Base-by-base conservation (phyloP, 2,888 invertebrate species). In the Loripinus fragilis region DNA sequence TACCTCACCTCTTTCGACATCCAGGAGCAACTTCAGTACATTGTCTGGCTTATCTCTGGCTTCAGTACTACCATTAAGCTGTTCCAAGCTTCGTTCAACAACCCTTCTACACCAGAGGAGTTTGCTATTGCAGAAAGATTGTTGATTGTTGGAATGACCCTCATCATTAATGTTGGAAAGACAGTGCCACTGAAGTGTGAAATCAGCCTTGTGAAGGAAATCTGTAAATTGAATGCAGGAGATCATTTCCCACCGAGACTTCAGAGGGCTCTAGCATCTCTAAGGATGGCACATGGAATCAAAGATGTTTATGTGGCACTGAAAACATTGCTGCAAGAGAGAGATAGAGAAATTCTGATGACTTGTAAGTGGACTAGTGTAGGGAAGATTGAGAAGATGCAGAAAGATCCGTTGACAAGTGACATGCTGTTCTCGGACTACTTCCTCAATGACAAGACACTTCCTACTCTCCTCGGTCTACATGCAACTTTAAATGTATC, bases 121-220 rank as follows among this genome's bases (percentile, higher is more conserved):
- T 82, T 72, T 33, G 74, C 71, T 12, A 23, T 85, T 28, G 85
- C 86, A 20, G 90, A 90, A 67, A 82, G 90, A 35, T 67, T 83
- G 7, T 38, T 90, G 10, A 71, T 89, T 0, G 83, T 89, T 2
- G 71, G 75, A 15, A 64, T 88, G 74, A 79, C 85, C 0, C 64
- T 86, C 33, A 67, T 89, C 12, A 77, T 86, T 60, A 89, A 89
- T 75, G 80, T 88, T 50, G 85, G 83, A 5, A 76, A 82, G 23
- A 71, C 83, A n/a, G 76, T 87, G 10, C 69, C 73, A 20, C 45
- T 68, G 3, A 70, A 80, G 7, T 69, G 74, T 64, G 86, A 85
- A 71, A 71, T 66, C 0, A 65, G 66, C n/a, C 74, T 88, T 12
- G 71, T 86, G 60, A 55, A 77, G 3, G 64, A 76, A 2, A 30